These are phyloP conservation scores for Rhincodon typus DNA, from an alignment of 2,797 vertebrate genomes.

Conservation along the genomic window DNA sequence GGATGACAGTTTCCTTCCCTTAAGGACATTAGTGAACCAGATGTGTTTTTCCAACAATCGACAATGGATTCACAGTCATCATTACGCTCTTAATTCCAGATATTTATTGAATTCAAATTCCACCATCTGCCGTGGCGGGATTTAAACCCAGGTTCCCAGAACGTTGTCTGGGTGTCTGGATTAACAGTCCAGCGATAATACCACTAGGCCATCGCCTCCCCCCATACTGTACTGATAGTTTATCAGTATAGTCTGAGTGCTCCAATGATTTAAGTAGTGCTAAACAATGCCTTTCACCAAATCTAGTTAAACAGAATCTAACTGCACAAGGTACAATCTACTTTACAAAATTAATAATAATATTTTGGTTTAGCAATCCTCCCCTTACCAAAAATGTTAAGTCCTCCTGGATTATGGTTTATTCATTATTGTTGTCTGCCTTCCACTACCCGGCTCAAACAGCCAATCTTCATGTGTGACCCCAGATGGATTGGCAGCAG, in stretches of 20 bases:
- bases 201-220: no score
- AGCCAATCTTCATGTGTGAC: background rate
- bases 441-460: background rate
- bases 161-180: no score
- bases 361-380: background rate
- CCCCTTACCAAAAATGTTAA: background rate
- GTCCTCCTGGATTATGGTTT: background rate
- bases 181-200: no score
- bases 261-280: background rate
- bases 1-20: no score
- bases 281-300: background rate
- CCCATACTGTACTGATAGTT: no score
- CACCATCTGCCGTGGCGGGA: no score
- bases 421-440: background rate
- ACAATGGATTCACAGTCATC: no score
- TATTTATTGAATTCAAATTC: no score
- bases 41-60: no score
- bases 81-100: no score
- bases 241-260: background rate
- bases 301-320: background rate
- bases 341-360: background rate
- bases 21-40: no score
- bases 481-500: background rate
- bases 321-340: background rate
- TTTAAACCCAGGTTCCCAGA: no score